A percentile compares a stretch with the other conserved stretches of the same genome.
Conservation (phyloP, 1,140 invertebrate genomes). For the Aleiodes sp. region DNA sequence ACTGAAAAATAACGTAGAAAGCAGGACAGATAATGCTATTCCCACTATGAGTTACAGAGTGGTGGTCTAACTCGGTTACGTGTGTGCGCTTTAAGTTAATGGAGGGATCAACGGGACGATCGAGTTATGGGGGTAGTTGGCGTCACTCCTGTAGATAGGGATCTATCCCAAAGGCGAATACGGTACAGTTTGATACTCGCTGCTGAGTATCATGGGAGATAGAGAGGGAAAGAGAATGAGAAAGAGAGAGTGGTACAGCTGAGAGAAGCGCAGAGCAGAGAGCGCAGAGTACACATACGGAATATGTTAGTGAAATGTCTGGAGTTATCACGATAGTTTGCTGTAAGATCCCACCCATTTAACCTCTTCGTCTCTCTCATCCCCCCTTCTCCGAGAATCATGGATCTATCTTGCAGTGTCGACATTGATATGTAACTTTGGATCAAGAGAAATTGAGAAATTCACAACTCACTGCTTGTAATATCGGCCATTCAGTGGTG, state of each 20-base stretch:
- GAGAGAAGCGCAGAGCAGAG: not conserved
- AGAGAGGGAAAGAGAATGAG: not conserved
- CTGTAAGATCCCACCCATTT: conserved; percentile 9
- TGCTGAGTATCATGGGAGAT: not conserved
- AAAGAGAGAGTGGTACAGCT: not conserved
- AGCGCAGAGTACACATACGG: conserved; percentile 16
- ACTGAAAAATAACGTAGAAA: not conserved
- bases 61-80: conserved; percentile 39
- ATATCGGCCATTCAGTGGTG: conserved; percentile 27
- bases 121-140: conserved; percentile 40
- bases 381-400: not conserved
- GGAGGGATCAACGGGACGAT: conserved; percentile 40
- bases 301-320: conserved; percentile 25
- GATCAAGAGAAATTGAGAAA: conserved; percentile 10
- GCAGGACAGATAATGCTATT: conserved; percentile 10
- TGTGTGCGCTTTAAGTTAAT: conserved; percentile 40
- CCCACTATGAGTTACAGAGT: conserved; percentile 33
- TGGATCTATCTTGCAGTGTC: not conserved
- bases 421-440: not conserved
- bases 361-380: not conserved
- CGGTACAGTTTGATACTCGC: conserved; percentile 26
- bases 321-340: conserved; percentile 1
- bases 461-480: not conserved
- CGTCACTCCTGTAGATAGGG: conserved; percentile 30
- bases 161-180: conserved; percentile 34